These are phyloP conservation scores for Kryptopterus vitreolus DNA, from an alignment of 2,797 vertebrate species.

Conservation along the genomic window DNA sequence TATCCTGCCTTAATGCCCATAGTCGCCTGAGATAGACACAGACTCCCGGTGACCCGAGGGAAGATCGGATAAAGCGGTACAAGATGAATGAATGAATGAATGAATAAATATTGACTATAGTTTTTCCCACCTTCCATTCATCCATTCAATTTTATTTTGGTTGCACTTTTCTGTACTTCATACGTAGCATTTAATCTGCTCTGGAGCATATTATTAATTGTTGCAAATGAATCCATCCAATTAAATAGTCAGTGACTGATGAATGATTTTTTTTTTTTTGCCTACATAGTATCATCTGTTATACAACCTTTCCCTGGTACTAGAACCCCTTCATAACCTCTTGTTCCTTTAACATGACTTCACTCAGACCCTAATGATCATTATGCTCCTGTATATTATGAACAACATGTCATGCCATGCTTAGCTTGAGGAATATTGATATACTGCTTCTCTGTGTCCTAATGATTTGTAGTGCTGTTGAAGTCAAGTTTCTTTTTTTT, in stretches of 20 bases:
- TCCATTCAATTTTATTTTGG: neutral
- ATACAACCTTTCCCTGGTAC: neutral
- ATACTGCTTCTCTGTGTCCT: neutral
- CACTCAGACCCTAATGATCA: slow-evolving; percentile 27
- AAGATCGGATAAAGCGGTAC: too few species aligned
- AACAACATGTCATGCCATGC: neutral
- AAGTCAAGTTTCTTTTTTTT: slow-evolving; percentile 5
- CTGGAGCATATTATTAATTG: neutral
- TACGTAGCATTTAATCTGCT: neutral
- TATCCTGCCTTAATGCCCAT: too few species aligned
- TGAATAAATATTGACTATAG: neutral
- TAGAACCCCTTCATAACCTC: neutral
- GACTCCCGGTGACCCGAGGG: too few species aligned
- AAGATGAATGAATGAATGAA: too few species aligned
- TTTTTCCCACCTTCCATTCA: neutral
- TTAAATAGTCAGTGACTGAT: neutral
- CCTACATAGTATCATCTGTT: neutral
- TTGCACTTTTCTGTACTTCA: too few species aligned
- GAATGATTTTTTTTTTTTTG: neutral
- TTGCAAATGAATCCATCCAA: neutral
- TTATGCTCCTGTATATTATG: slow-evolving; percentile 11
- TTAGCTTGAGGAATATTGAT: slow-evolving; percentile 2
- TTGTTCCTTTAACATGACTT: neutral
- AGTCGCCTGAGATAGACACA: too few species aligned
- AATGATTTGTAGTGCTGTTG: slow-evolving; percentile 24